Conservation (phyloP, 2,888 invertebrate species). For the Himalopsyche kuldschensis region DNA sequence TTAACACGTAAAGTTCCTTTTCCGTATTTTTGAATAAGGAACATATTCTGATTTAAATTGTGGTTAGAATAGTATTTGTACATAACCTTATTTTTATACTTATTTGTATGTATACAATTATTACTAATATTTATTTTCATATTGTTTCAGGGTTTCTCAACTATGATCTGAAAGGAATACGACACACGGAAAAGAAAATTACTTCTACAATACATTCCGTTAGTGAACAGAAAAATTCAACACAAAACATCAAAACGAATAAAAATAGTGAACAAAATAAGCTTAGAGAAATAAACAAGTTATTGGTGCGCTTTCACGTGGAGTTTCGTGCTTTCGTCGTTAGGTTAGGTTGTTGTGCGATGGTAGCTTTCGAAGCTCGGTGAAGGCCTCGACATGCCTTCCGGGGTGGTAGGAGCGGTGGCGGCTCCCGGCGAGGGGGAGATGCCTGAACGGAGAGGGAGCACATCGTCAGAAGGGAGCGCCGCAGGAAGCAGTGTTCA, state of each 20-base stretch:
- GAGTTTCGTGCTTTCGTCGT: background rate
- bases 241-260: background rate
- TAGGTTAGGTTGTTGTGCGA: constrained; percentile 15
- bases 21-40: too few species aligned
- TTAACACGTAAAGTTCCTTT: too few species aligned
- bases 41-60: too few species aligned
- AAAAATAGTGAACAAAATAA: background rate
- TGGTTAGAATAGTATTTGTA: too few species aligned
- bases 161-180: background rate
- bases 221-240: background rate
- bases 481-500: constrained; percentile 33
- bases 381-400: constrained; percentile 31
- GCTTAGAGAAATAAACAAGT: background rate
- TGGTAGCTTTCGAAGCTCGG: constrained; percentile 21
- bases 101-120: background rate
- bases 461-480: constrained; percentile 38
- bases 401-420: constrained; percentile 24
- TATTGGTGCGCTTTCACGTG: background rate
- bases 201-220: background rate
- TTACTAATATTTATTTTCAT: background rate
- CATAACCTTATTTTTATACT: too few species aligned
- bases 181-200: background rate
- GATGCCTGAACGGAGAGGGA: constrained; percentile 34
- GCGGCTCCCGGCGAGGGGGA: constrained; percentile 14
- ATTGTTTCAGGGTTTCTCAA: background rate